These are phyloP conservation scores for Atlantisia rogersi DNA, from an alignment of 2,113 vertebrate species.

Conservation along the genomic window DNA sequence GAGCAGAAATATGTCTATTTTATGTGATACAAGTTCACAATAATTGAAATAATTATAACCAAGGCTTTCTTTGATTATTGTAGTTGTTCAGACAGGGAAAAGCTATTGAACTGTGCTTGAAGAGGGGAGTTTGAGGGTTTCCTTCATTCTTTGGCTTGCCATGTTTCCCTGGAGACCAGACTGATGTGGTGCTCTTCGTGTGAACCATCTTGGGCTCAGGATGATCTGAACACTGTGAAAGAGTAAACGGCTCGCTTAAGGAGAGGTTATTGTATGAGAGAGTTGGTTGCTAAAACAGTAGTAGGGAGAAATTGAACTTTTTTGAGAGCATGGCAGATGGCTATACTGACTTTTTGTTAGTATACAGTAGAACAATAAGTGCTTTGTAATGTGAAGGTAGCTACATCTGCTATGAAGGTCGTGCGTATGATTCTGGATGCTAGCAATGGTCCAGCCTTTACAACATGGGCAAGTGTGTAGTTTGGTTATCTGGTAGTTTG, in stretches of 20 bases:
- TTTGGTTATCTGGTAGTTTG: background rate
- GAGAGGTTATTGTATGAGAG: background rate
- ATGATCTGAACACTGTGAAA: background rate
- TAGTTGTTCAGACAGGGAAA: background rate
- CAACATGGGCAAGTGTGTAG: background rate
- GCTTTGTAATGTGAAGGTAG: background rate
- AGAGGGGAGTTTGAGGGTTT: background rate
- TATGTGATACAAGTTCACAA: background rate
- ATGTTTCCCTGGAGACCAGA: background rate
- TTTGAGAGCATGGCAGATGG: background rate
- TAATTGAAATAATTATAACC: background rate
- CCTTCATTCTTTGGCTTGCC: background rate
- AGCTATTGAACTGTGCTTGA: background rate
- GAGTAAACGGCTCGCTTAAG: background rate
- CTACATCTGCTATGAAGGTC: accelerated
- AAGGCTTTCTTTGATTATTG: background rate
- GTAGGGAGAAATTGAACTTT: background rate
- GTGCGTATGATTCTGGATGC: background rate
- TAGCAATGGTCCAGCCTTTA: background rate
- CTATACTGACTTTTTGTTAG: background rate
- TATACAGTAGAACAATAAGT: background rate
- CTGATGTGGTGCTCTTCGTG: background rate
- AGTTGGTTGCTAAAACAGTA: background rate
- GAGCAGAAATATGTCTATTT: background rate
- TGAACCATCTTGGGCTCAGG: background rate